Base-by-base conservation (phyloP, 2,797 vertebrate species). In the Lates japonicus region DNA sequence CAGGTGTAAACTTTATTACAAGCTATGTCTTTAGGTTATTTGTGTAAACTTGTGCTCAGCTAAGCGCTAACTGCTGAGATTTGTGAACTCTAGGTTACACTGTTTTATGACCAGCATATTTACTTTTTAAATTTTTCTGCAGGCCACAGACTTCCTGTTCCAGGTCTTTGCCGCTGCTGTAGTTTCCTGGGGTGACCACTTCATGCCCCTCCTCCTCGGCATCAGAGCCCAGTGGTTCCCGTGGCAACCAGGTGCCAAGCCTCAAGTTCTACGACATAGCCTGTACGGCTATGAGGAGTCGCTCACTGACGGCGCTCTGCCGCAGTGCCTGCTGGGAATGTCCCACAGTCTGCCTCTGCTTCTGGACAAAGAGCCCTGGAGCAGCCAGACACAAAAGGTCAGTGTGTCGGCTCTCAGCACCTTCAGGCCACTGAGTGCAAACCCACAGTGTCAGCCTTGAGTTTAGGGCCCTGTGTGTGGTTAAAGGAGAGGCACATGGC, bases 321-420 rank as follows among this genome's bases (percentile, higher is more conserved):
- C 95, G 1, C 95, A 93, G 66, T 93, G 93, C 84, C 73, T 97
- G 68, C 92, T 95, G 73, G 95, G 94, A n/a, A 75, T 99, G 86
- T 91, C 97, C 46, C 93, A 82, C 63, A 97, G 97, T 78, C 92
- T 98, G 88, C 90, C 80, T 6, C 88, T 94, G 55, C 94, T 99
- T 14, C 92, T 99, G 70, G 85, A 92, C 73, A 99, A 97, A 88
- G 98, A 99, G 55, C 97, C 97, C 0, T 99, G 98, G 98, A 97
- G 96, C 87, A 91, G 94, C 31, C 96, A 98, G 64, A 93, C 92
- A 20, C 94, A 95, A 78, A 99, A 98, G 96, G 98, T 98, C 71
- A 55, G 87, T n/a, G 42, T 44, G 20, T 13, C 10, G 0, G 3
- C 37, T 58, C 7, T 7, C 9, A 39, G 8, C 11, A 29, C 29